Conservation (phyloP, 2,113 vertebrate species). For the Apteryx mantelli region DNA sequence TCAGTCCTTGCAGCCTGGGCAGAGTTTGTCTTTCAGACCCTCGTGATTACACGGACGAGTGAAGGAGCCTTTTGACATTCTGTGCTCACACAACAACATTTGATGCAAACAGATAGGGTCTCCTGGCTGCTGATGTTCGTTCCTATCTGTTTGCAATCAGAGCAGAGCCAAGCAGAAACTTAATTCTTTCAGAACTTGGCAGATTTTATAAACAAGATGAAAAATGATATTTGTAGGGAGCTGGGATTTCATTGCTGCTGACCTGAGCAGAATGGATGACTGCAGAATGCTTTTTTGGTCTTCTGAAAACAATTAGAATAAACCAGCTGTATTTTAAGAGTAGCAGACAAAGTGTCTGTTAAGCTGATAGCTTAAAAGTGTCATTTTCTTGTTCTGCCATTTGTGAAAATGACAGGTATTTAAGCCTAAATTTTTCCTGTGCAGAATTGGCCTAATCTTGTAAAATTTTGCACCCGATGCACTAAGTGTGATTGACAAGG, state of each 20-base stretch:
- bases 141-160: conserved; percentile 25
- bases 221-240: conserved; percentile 33
- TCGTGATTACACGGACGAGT: not conserved
- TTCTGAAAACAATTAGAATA: not conserved
- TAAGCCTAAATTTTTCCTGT: not conserved
- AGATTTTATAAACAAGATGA: conserved; percentile 16
- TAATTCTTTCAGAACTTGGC: conserved; percentile 8
- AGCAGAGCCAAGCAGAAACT: not conserved
- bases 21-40: not conserved
- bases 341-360: not conserved
- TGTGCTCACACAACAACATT: not conserved
- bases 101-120: not conserved
- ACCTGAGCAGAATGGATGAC: not conserved
- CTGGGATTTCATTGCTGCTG: not conserved
- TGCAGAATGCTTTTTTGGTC: not conserved
- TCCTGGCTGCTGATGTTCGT: not conserved
- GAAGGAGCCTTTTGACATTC: conserved; percentile 12
- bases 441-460: not conserved
- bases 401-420: not conserved
- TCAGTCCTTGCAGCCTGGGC: not conserved
- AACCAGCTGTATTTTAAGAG: not conserved
- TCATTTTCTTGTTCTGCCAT: not conserved
- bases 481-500: not conserved
- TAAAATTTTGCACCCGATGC: not conserved
- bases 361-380: not conserved